phyloP scores from a whole-genome alignment of 2,113 vertebrate species.

The Sinocyclocheilus anshuiensis region DNA sequence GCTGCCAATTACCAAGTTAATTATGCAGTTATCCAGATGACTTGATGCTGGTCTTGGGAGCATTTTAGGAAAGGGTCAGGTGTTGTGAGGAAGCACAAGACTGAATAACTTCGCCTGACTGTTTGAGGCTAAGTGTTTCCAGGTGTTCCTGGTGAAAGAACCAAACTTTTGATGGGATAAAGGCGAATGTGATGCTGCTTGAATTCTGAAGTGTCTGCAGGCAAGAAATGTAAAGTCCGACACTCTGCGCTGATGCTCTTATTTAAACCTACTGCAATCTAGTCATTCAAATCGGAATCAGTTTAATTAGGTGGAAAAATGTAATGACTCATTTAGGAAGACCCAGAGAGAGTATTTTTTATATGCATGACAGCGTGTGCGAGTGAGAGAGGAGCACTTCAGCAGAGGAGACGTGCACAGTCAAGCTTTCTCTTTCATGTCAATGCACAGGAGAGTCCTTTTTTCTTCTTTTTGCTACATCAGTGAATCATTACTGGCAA shows the following conservation, averaged over 20 bases:
- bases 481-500: slow-evolving; percentile 1
- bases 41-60: background rate
- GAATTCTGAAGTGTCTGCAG: background rate
- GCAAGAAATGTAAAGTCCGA: background rate
- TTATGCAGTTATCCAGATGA: slow-evolving; percentile 17
- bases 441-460: background rate
- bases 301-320: background rate
- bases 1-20: slow-evolving; percentile 12
- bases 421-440: background rate
- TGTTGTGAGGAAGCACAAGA: background rate
- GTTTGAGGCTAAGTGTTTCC: slow-evolving; percentile 21
- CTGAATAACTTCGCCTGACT: background rate
- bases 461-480: background rate
- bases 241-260: background rate
- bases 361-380: background rate
- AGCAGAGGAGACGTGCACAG: background rate
- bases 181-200: background rate
- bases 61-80: slow-evolving; percentile 20
- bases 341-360: background rate
- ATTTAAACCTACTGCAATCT: background rate
- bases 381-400: background rate
- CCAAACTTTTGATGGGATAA: background rate
- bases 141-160: slow-evolving; percentile 14
- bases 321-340: slow-evolving; percentile 6
- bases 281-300: slow-evolving; percentile 9